phyloP scores from a whole-genome alignment of 1,140 invertebrate genomes.

The Drosophila repleta region DNA sequence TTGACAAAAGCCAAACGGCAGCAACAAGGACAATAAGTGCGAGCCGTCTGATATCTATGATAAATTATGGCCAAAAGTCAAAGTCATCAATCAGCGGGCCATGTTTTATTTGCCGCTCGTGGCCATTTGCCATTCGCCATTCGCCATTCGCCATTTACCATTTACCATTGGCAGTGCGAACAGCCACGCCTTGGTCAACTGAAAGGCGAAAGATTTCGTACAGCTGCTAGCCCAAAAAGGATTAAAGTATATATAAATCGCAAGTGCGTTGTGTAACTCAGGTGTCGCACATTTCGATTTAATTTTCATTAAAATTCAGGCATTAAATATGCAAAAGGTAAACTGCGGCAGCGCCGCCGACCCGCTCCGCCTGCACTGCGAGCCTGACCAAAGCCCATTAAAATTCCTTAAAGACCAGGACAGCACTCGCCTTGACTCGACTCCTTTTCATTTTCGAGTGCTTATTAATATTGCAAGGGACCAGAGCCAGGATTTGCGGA shows the following conservation, averaged over 20 bases:
- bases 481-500: conserved; percentile 74
- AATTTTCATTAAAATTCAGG: conserved; percentile 81
- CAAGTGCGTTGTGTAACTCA: conserved; percentile 56
- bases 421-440: conserved; percentile 29
- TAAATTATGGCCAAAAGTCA: conserved; percentile 81
- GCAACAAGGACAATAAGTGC: conserved; percentile 36
- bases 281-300: conserved; percentile 81
- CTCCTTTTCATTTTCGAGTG: conserved; percentile 82
- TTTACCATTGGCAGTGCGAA: too few species aligned
- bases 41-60: conserved; percentile 69
- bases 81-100: conserved; percentile 76
- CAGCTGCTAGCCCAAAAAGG: conserved; percentile 50
- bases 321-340: conserved; percentile 81
- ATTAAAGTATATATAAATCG: conserved; percentile 66
- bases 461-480: conserved; percentile 80
- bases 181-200: background rate
- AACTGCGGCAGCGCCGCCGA: conserved; percentile 55
- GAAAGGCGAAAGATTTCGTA: background rate
- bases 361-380: conserved; percentile 4
- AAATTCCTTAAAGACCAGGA: conserved; percentile 78
- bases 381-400: conserved; percentile 63
- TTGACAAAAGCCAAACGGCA: conserved; percentile 56
- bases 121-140: conserved; percentile 63
- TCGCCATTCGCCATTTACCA: conserved; percentile 65
- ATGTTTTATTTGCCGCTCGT: conserved; percentile 74